phyloP scores from a whole-genome alignment of 2,888 invertebrate genomes.

The Eustalomyia histrio region DNA sequence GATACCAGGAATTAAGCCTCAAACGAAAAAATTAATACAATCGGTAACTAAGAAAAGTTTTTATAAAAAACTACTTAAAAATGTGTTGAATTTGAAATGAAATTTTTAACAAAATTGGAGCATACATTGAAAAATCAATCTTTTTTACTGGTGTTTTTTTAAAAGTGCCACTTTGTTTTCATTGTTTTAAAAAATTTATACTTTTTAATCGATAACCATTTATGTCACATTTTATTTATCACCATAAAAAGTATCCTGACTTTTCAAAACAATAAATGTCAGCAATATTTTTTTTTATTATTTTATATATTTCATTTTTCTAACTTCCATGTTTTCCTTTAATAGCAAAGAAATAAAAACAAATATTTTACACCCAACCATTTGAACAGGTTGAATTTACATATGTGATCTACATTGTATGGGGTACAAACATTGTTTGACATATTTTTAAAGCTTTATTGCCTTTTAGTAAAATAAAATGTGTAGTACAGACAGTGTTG shows the following conservation, averaged over 20 bases:
- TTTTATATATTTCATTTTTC: neutral
- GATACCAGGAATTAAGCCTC: too few species aligned
- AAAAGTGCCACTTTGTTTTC: too few species aligned
- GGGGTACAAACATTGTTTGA: slow-evolving; percentile 3
- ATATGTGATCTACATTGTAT: neutral
- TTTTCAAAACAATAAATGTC: slow-evolving; percentile 26
- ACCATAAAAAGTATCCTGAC: slow-evolving; percentile 8
- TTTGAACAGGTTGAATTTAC: slow-evolving; percentile 2
- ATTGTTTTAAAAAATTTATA: neutral
- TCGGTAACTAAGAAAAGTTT: too few species aligned
- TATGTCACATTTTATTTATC: slow-evolving; percentile 1
- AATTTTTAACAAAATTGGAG: too few species aligned
- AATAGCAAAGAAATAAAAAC: slow-evolving; percentile 1
- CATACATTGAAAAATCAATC: too few species aligned
- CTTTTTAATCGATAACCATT: neutral
- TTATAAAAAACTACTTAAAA: too few species aligned
- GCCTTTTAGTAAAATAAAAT: slow-evolving; percentile 43
- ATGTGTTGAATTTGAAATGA: too few species aligned
- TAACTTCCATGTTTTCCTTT: slow-evolving; percentile 8
- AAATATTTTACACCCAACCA: neutral
- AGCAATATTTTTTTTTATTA: slow-evolving; percentile 22
- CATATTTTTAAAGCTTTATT: slow-evolving; percentile 55
- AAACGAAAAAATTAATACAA: too few species aligned
- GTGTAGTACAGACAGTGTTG: slow-evolving; percentile 11
- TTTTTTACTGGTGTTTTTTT: too few species aligned